phyloP scores from a whole-genome alignment of 2,113 vertebrate genomes.

The Cynocephalus volans region DNA sequence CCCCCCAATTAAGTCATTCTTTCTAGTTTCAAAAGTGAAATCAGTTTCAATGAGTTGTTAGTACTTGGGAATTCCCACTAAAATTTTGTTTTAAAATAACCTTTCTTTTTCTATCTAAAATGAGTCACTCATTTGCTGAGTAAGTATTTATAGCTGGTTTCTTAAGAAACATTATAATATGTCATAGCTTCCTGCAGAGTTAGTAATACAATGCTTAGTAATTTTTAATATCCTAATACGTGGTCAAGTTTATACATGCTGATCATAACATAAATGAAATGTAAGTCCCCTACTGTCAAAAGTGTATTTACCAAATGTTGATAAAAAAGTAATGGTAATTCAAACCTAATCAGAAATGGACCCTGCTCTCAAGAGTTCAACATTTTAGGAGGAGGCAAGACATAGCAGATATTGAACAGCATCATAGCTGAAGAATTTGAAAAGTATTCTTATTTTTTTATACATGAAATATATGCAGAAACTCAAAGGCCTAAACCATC shows the following conservation, averaged over 20 bases:
- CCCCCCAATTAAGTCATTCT: neutral
- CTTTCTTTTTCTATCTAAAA: constrained; percentile 56
- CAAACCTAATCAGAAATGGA: neutral
- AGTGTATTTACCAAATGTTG: neutral
- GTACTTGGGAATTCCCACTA: neutral
- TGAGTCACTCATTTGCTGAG: constrained; percentile 39
- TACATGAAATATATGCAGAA: neutral
- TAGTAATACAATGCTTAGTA: neutral
- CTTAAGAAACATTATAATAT: constrained; percentile 31
- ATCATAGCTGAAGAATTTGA: neutral
- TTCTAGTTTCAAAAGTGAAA: constrained; percentile 50
- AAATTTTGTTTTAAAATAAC: constrained; percentile 18
- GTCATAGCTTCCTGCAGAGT: neutral
- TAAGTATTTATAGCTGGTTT: constrained; percentile 21
- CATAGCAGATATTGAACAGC: neutral
- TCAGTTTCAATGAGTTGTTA: constrained; percentile 32
- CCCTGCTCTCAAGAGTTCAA: neutral
- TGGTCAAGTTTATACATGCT: constrained; percentile 24
- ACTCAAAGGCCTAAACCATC: neutral
- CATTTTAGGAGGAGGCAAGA: neutral
- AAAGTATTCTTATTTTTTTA: neutral
- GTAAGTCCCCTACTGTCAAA: neutral
- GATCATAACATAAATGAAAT: constrained; percentile 56
- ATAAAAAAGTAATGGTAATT: constrained; percentile 35
- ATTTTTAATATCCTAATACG: constrained; percentile 44